Conservation (phyloP, 1,140 invertebrate species). For the Panulirus ornatus region DNA sequence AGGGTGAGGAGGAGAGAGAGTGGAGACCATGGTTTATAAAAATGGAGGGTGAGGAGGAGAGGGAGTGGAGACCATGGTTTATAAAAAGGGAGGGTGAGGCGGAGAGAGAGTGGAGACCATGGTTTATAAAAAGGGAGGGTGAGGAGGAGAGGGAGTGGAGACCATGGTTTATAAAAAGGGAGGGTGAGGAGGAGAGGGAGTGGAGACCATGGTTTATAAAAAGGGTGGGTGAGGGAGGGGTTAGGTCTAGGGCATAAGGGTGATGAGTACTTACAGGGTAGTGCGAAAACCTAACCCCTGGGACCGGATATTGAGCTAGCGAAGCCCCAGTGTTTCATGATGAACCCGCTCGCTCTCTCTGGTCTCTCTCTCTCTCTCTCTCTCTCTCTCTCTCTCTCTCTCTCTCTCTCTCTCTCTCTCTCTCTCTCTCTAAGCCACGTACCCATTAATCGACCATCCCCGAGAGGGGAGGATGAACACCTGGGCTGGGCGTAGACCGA, state of each 20-base stretch:
- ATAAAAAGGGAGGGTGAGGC: not conserved
- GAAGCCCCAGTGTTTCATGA: conserved; percentile 5
- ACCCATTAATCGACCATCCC: too few relatives aligned
- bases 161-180: not conserved
- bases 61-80: not conserved
- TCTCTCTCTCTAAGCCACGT: too few relatives aligned
- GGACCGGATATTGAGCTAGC: conserved; percentile 12
- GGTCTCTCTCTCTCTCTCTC: not conserved
- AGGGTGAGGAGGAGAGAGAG: too few relatives aligned
- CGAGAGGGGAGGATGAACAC: too few relatives aligned
- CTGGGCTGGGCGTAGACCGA: too few relatives aligned
- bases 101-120: too few relatives aligned
- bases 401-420: too few relatives aligned
- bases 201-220: too few relatives aligned
- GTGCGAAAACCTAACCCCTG: not conserved
- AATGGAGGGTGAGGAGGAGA: not conserved
- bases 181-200: not conserved
- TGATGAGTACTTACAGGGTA: too few relatives aligned
- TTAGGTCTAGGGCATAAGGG: not conserved
- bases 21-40: too few relatives aligned
- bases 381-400: not conserved
- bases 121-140: not conserved
- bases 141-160: not conserved
- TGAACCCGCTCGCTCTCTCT: conserved; percentile 1
- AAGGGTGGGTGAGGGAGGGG: not conserved